These are phyloP conservation scores for Aldabrachelys gigantea DNA, from an alignment of 2,113 vertebrate species.

Conservation along the genomic window DNA sequence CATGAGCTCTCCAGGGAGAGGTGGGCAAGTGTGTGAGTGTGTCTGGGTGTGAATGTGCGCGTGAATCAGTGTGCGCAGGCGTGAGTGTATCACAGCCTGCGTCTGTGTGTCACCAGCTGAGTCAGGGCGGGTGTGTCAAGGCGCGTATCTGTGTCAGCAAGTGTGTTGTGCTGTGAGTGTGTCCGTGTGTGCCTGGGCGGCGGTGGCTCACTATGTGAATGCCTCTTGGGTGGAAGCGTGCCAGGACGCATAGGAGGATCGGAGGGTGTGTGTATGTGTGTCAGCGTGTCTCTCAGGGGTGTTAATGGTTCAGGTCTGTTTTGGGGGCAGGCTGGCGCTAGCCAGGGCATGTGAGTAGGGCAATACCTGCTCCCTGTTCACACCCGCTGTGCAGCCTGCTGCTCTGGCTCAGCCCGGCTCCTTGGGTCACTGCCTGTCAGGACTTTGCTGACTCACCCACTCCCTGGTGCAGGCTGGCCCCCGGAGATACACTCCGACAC, in stretches of 20 bases:
- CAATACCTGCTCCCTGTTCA: background rate
- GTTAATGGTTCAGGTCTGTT: background rate
- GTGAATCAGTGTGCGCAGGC: background rate
- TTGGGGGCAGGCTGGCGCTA: background rate
- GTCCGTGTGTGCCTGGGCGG: background rate
- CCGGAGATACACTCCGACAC: too few species aligned
- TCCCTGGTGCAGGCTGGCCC: too few species aligned
- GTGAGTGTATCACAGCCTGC: background rate
- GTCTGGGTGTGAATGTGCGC: background rate
- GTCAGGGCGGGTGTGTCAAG: background rate
- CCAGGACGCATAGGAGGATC: background rate
- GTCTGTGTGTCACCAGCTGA: background rate
- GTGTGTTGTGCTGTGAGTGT: accelerated
- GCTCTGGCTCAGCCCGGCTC: too few species aligned
- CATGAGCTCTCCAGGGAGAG: too few species aligned
- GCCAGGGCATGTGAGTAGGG: too few species aligned
- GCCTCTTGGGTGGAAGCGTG: background rate
- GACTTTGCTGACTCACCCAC: too few species aligned
- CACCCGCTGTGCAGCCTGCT: accelerated
- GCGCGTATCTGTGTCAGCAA: background rate
- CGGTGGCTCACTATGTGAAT: background rate
- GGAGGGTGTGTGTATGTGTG: background rate
- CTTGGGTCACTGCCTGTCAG: too few species aligned
- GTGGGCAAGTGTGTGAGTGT: background rate
- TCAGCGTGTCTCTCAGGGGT: background rate